Evolutionary conservation across 2,888 invertebrate genomes (phyloP), one percentile per base, ranked within the genome.

Genomic region (Nineta flava): DNA sequence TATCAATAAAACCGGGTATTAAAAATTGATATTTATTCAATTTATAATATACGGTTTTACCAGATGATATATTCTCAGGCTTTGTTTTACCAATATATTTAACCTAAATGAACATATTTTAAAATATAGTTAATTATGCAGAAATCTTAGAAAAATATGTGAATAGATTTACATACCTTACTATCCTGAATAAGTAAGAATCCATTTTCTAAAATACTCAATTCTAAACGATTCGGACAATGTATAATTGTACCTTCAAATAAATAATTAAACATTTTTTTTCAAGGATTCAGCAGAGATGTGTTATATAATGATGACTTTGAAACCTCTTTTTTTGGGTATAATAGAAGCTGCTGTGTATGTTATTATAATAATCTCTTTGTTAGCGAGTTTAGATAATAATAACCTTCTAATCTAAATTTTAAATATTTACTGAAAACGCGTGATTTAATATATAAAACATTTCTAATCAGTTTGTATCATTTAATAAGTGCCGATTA

Each of bases 1-100:
- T 83, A 65, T 94, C 93, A 2, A 93, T 73, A 52, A 94, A 77
- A 1, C 93, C 94, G 0, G 93, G 93, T 63, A 91, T 81, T 12
- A 93, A 62, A 60, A 93, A 82, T 65, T 87, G 81, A 46, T 67
- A 65, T 4, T 47, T 47, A 19, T 19, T 34, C 19, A 35, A 35
- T 34, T 26, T 26, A 26, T 26, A 26, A 5, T 3, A 26, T 7
- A 26, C 13, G 6, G 31, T 31, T 15, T 47, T 10, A 34, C 13
- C 15, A 38, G 9, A 9, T 35, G 19, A 19, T 6, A 38, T 5
- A 31, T 26, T 9, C 19, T 46, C 31, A 32, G 46, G 46, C 16
- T 19, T 19, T 5, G 19, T 13, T 46, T 21, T 13, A 15, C 34
- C 46, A 34, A 19, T 19, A 7, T 15, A 43, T 43, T 19, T 16